These are phyloP conservation scores for Leptoclinus maculatus DNA, from an alignment of 2,797 vertebrate species.

Conservation along the genomic window DNA sequence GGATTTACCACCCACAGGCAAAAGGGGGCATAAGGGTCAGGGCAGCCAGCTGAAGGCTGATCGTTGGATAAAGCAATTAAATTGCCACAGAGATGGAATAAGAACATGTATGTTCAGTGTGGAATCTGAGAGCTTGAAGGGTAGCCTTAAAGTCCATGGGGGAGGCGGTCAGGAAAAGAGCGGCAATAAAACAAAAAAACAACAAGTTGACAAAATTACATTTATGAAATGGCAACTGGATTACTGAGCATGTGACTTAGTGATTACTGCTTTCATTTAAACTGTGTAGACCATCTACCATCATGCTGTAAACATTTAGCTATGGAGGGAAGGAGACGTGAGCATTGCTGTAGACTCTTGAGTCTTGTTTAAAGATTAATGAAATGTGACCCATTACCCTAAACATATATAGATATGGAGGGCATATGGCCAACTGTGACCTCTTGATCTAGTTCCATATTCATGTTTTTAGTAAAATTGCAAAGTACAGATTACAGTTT, in stretches of 20 bases:
- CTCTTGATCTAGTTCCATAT: not conserved
- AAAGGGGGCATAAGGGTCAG: conserved; percentile 25
- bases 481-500: not conserved
- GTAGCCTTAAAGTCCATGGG: not conserved
- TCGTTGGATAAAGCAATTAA: conserved; percentile 40
- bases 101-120: conserved; percentile 21
- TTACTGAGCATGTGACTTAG: not conserved
- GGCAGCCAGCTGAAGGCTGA: not conserved
- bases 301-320: not conserved
- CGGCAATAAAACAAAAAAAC: not conserved
- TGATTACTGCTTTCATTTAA: not conserved
- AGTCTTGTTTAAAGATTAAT: not conserved
- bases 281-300: not conserved
- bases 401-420: not conserved
- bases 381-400: not conserved
- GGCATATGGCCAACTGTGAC: too few relatives aligned
- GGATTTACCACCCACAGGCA: conserved; percentile 19
- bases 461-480: not conserved
- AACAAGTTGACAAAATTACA: conserved; percentile 13
- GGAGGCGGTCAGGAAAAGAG: not conserved
- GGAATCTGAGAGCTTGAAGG: conserved; percentile 14
- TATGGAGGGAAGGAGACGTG: not conserved
- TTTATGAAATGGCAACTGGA: conserved; percentile 17
- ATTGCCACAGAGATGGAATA: conserved; percentile 33
- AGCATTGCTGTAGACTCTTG: not conserved